Evolutionary conservation across 1,140 invertebrate genomes (phyloP), one percentile per base, ranked within the genome.

Genomic region (Sogatella furcifera): DNA sequence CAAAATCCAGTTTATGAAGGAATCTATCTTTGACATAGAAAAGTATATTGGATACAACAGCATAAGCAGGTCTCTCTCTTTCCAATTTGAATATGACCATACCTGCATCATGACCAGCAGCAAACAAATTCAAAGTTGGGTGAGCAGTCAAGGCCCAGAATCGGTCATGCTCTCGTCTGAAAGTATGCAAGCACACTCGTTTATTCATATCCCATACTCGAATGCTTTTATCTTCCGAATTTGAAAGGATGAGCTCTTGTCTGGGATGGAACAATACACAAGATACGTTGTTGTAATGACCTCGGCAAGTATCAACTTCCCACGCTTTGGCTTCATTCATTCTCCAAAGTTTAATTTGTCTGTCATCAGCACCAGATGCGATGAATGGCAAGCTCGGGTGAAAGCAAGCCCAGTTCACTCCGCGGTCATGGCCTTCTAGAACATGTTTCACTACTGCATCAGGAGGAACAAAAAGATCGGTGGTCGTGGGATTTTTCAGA

Each of bases 231-330:
- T 99, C 97, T 72, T 99, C 97, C 46, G 94, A 92, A 75, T 99
- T 98, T 28, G 93, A 97, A 8, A 99, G 76, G 64, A 99, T 97
- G 8, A 98, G 77, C 70, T 99, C 97, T 75, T 98, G 93, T 15
- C 93, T 80, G 0, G 97, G 96, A 77, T 99, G 97, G 74, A 99
- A 99, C 8, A 98, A 73, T 1, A 95, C 94, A 71, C 95, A 98
- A 0, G 95, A 98, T 0, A 99, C 96, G 74, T 99, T 99, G 77
- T 98, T 97, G 77, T 98, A 99, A 75, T 99, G 97, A 1, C 97
- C 97, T 52, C 97, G 83, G 68, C 95, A 99, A 0, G 95, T 96
- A 71, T 99, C 97, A 19, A 99, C 93, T 76, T 99, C 97, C 97
- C 97, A 99, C 0, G 96, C 97, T 75, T 95, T 97, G 31, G 89